A percentile compares a stretch with the other conserved stretches of the same genome.
These are phyloP conservation scores for Oryzias melastigma DNA, from an alignment of 2,113 vertebrate species.

Conservation along the genomic window DNA sequence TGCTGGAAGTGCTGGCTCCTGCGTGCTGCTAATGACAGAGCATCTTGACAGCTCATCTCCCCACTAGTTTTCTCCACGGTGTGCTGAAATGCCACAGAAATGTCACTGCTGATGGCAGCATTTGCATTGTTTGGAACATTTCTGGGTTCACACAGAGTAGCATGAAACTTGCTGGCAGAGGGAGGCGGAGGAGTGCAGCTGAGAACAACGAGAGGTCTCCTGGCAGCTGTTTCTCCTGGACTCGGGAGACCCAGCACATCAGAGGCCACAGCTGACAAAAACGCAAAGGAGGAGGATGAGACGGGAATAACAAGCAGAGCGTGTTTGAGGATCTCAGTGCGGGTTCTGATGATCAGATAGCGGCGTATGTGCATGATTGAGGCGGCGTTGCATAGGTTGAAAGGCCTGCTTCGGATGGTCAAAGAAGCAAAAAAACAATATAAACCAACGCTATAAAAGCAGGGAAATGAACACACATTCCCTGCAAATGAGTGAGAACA, in stretches of 20 bases:
- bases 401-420: conserved; percentile 23
- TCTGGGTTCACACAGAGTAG: conserved; percentile 67
- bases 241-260: conserved; percentile 49
- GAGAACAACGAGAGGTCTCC: conserved; percentile 44
- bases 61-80: conserved; percentile 1
- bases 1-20: conserved; percentile 25
- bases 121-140: conserved; percentile 51
- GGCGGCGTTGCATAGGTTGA: conserved; percentile 17
- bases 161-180: conserved; percentile 64
- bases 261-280: conserved; percentile 68
- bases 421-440: conserved; percentile 17
- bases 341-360: conserved; percentile 22
- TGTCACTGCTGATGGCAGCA: conserved; percentile 54
- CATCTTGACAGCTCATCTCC: conserved; percentile 54
- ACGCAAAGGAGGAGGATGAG: conserved; percentile 44
- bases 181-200: conserved; percentile 15
- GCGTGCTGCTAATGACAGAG: conserved; percentile 36
- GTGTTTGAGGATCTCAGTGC: conserved; percentile 52
- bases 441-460: not conserved
- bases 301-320: conserved; percentile 63
- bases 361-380: not conserved
- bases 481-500: not conserved
- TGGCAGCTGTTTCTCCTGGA: conserved; percentile 67
- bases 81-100: conserved; percentile 58
- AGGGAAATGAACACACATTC: not conserved